Percentiles rank a stretch among this genome's conserved stretches.
Conservation (phyloP, 2,888 invertebrate species). For the Thymelicus sylvestris region DNA sequence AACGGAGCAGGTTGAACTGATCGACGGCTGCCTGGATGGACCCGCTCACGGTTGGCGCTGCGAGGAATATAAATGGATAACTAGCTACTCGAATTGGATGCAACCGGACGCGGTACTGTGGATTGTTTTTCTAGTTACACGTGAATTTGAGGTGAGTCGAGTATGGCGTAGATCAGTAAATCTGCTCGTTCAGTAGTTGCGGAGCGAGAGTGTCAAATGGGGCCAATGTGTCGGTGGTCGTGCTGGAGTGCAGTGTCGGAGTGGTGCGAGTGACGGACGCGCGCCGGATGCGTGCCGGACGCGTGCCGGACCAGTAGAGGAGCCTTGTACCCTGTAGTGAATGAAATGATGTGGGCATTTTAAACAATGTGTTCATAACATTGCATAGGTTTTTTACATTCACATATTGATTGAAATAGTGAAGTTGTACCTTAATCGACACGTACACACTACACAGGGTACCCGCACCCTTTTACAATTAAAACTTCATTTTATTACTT, state of each 20-base stretch:
- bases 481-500: slow-evolving; percentile 35
- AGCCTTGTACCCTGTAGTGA: slow-evolving; percentile 21
- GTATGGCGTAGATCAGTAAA: too few species aligned
- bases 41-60: too few species aligned
- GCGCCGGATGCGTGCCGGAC: too few species aligned
- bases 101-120: too few species aligned
- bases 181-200: background rate
- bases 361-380: slow-evolving; percentile 34
- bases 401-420: slow-evolving; percentile 29
- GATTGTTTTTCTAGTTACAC: too few species aligned
- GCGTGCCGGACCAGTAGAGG: slow-evolving; percentile 10
- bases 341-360: slow-evolving; percentile 28
- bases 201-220: background rate
- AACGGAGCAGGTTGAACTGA: background rate
- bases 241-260: too few species aligned
- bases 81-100: too few species aligned
- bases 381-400: slow-evolving; percentile 36
- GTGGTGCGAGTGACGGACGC: too few species aligned
- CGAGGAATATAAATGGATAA: too few species aligned
- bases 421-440: slow-evolving; percentile 24
- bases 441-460: slow-evolving; percentile 32
- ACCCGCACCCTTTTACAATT: slow-evolving; percentile 26
- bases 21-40: too few species aligned
- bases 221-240: background rate
- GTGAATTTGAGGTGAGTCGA: too few species aligned